phyloP scores from a whole-genome alignment of 1,140 invertebrate species.

The Odontomachus brunneus region DNA sequence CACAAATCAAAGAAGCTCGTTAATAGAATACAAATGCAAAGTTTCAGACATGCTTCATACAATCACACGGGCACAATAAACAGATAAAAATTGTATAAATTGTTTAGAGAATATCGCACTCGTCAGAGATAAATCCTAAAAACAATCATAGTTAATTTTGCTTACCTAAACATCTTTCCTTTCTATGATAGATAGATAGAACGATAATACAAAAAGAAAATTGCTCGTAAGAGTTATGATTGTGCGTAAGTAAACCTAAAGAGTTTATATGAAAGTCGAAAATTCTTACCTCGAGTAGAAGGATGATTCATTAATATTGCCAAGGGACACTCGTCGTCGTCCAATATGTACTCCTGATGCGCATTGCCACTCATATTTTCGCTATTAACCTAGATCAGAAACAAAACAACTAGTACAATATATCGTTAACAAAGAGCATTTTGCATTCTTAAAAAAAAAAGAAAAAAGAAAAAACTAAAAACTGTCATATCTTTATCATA shows the following conservation, averaged over 20 bases:
- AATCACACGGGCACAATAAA: too few relatives aligned
- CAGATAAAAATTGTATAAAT: too few relatives aligned
- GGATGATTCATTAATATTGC: slow-evolving; percentile 97
- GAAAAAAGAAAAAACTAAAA: too few relatives aligned
- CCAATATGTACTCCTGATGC: slow-evolving; percentile 94
- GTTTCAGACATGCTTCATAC: too few relatives aligned
- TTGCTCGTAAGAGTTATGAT: not conserved
- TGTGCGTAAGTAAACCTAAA: not conserved
- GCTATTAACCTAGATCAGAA: slow-evolving; percentile 88
- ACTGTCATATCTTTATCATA: not conserved
- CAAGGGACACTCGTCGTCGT: slow-evolving; percentile 98
- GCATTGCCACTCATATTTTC: slow-evolving; percentile 87
- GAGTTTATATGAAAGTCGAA: not conserved
- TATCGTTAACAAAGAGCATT: not conserved
- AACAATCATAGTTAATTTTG: too few relatives aligned
- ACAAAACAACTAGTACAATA: not conserved
- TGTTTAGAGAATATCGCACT: too few relatives aligned
- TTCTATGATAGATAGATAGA: not conserved
- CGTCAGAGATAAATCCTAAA: too few relatives aligned
- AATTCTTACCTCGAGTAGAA: slow-evolving; percentile 91
- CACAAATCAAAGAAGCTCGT: too few relatives aligned
- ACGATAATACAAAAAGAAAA: not conserved
- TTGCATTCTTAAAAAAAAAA: not conserved
- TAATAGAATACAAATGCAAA: too few relatives aligned
- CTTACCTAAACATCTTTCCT: too few relatives aligned